Base-by-base conservation (phyloP, 2,888 invertebrate species). In the Rhaphigaster nebulosa region DNA sequence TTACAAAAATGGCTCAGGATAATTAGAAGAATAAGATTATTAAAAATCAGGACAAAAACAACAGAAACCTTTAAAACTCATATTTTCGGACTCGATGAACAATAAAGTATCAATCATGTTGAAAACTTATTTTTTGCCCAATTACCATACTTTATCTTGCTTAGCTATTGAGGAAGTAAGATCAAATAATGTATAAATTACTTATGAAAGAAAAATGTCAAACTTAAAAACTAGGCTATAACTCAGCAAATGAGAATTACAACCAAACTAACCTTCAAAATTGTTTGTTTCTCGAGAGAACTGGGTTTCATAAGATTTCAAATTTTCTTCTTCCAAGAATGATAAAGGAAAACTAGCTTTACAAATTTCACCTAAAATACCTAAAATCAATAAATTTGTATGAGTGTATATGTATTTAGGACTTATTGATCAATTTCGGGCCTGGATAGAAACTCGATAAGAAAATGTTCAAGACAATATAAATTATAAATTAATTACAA, bases 341-440 rank as follows among this genome's bases (percentile, higher is more conserved):
- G 70, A 76, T 76, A 76, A 23, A 20, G 70, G 70, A 76, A 76
- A 76, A 76, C 10, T 38, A 76, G 38, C 8, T 38, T 76, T 76
- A 38, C 70, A 76, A 76, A 76, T 23, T 20, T 76, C 70, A 76
- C 38, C 70, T 76, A 23, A 76, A 76, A 76, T 23, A 76, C 38
- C 70, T 76, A 23, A 76, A 76, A 76, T 23, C 70, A 76, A 76
- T 34, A 34, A 34, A 29, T 65, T 13, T 65, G 4, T 29, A 3
- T 29, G 6, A 18, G 18, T 54, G n/a, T n/a, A n/a, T n/a, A n/a
- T n/a, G n/a, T n/a, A n/a, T n/a, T n/a, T n/a, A n/a, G n/a, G n/a
- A n/a, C n/a, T n/a, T n/a, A n/a, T n/a, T n/a, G n/a, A n/a, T n/a
- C n/a, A n/a, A n/a, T n/a, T n/a, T n/a, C n/a, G n/a, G n/a, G n/a